Base-by-base conservation (phyloP, 2,113 vertebrate species). In the Verasper variegatus region DNA sequence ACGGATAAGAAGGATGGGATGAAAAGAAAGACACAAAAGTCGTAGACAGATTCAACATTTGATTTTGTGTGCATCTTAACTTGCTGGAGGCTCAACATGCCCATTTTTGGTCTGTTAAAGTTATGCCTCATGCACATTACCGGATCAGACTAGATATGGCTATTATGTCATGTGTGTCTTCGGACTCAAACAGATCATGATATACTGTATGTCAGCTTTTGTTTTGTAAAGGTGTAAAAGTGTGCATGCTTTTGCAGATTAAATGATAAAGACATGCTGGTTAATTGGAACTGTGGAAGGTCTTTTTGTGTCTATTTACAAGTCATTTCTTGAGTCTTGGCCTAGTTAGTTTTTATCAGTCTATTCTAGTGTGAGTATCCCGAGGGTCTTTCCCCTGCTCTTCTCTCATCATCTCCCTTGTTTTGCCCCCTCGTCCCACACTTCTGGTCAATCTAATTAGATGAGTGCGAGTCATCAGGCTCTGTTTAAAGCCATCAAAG, bases 401-500 rank as follows among this genome's bases (percentile, higher is more conserved):
- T 78, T 51, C 61, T 76, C 65, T 80, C 40, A 54, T 69, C 61
- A 67, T 84, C 85, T 64, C 78, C 60, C 40, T 60, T 70, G 61
- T 57, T 82, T 64, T 76, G 40, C 69, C 65, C 71, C 75, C 55
- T 35, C 58, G 8, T n/a, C 51, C 78, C 79, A 85, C 80, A 87
- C 83, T 83, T 86, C 68, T 85, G 69, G 72, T 86, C 86, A 81
- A 74, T 89, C 92, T 94, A 94, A 94, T 94, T 91, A 89, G 90
- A 90, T 88, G 88, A 92, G 78, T 76, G 81, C 54, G 58, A 92
- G 89, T 92, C 93, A 94, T 92, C 93, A 91, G 90, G 88, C 89
- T 57, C 87, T 89, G 91, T 94, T 94, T 93, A 94, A 92, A 86
- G 80, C 60, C 88, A 90, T 94, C 92, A 94, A 94, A 93, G 92